Evolutionary conservation across 2,888 invertebrate species (phyloP), one percentile per base, ranked within the genome.

Genomic region (Pseudoips prasinana): DNA sequence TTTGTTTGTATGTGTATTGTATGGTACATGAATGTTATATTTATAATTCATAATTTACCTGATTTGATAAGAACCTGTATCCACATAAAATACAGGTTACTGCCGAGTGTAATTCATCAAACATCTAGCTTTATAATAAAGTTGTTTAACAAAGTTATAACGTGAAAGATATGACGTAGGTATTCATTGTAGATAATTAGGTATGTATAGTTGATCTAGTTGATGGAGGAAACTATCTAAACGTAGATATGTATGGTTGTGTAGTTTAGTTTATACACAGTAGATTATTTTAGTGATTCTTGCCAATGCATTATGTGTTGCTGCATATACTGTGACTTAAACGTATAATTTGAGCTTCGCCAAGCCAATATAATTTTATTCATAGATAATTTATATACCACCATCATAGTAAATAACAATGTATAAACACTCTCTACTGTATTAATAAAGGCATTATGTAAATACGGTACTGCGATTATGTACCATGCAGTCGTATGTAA

Each of bases 281-380:
- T n/a, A n/a, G n/a, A n/a, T n/a, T n/a, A n/a, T n/a, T n/a, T n/a
- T 49, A 32, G 36, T 43, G 26, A 39, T 43, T 58, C 58, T 60
- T 60, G 60, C 60, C 58, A 60, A 33, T 36, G 30, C 38, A 40
- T 43, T 46, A 39, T 14, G 14, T 26, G 25, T 42, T 32, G 39
- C 36, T 51, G 37, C 8, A 23, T 46, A 39, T 19, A 25, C 42
- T 47, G 39, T 38, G 5, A 14, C n/a, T 14, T 20, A 24, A 11
- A 28, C 31, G 22, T 22, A 24, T 29, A 30, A 49, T 8, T 32
- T 35, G 42, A 52, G 43, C 39, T 35, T 24, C 34, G n/a, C n/a
- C n/a, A n/a, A 33, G 14, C 3, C 14, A 14, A 14, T 3, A 14
- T 14, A 14, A 14, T 14, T 14, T 14, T 2, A 14, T 14, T 14